Evolutionary conservation across 1,140 invertebrate species (phyloP), one percentile per base, ranked within the genome.

Genomic region (Nasonia longicornis): DNA sequence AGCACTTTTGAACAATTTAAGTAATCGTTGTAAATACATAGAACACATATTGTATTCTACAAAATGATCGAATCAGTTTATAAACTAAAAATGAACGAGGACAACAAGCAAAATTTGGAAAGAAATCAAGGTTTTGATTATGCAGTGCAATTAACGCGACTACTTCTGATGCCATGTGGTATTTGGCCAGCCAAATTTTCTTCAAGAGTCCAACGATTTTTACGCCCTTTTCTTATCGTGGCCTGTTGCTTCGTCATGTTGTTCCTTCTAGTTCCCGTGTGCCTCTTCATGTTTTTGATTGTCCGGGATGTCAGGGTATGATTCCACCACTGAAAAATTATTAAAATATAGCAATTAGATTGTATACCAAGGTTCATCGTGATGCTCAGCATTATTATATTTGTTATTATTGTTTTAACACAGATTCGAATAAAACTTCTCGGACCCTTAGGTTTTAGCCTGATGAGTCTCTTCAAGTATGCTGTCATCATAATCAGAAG

Each of bases 401-500:
- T 58, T 58, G 7, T 20, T n/a, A 20, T 58, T 58, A 16, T 58
- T 4, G 3, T 52, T 58, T 58, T 4, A n/a, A 58, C 14, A 45
- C 16, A 81, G 79, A 45, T 76, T 58, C 72, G 73, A 63, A 22
- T 82, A 58, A 71, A 67, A n/a, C 12, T 82, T 22, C 14, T 72
- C 3, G 80, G 67, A 66, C 58, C 80, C 0, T n/a, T 82, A 6
- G 76, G 67, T 35, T 82, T 82, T 31, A 38, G 38, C 26, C 14
- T 77, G 16, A 77, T 73, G 69, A 82, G 48, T 63, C 16, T 77
- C 1, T 77, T 72, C 58, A 77, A 82, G 66, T 82, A 82, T 26
- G n/a, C 66, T 1, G 52, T 45, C 6, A 4, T 82, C 0, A 6
- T 82, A 4, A 31, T 35, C 0, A 71, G 42, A 16, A 3, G 26